A percentile compares a stretch with the other conserved stretches of the same genome.
phyloP scores from a whole-genome alignment of 2,113 vertebrate genomes.

The Grantiella picta region DNA sequence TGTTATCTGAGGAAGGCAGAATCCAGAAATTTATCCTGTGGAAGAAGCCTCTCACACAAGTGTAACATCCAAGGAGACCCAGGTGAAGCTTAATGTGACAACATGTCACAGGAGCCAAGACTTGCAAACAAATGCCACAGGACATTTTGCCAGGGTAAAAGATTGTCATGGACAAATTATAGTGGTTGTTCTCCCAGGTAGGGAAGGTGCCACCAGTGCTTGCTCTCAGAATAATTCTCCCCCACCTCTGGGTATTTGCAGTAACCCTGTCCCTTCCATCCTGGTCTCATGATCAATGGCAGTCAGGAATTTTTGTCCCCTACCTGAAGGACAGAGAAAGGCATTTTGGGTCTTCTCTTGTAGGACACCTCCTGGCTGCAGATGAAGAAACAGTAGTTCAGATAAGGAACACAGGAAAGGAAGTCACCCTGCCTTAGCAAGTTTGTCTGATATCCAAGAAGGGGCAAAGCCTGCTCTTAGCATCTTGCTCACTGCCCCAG shows the following conservation, averaged over 20 bases:
- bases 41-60: background rate
- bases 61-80: background rate
- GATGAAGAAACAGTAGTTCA: background rate
- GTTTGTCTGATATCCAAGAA: background rate
- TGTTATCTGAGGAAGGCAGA: slow-evolving; percentile 37
- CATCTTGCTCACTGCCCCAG: background rate
- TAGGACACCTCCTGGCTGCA: slow-evolving; percentile 59
- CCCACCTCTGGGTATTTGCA: background rate
- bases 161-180: background rate
- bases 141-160: background rate
- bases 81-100: background rate
- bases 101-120: background rate
- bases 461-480: background rate
- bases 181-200: background rate
- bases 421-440: background rate
- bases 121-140: background rate
- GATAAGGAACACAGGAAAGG: background rate
- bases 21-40: background rate
- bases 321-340: slow-evolving; percentile 68
- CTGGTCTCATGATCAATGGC: background rate
- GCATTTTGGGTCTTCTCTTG: slow-evolving; percentile 63
- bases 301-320: background rate
- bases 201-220: background rate
- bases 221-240: background rate
- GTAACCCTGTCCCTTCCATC: background rate